A percentile compares a stretch with the other conserved stretches of the same genome.
Evolutionary conservation across 2,888 invertebrate species (phyloP).

Genomic region (Acanthosepion esculentum): DNA sequence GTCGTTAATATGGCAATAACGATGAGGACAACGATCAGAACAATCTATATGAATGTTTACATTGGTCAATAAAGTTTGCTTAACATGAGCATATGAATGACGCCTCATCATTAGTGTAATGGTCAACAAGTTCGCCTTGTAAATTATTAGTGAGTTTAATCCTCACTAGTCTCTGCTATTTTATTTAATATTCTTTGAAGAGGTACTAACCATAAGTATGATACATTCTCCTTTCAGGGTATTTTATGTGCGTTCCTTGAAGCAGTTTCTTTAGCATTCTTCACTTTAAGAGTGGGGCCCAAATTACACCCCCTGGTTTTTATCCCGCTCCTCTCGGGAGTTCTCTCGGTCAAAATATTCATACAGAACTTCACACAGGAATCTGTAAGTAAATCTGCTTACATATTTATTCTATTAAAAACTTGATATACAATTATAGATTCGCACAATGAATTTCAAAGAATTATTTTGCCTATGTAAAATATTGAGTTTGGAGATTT

Average conservation of each 20-base stretch:
- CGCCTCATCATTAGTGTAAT: too few species aligned
- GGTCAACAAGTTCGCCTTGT: too few species aligned
- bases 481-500: too few species aligned
- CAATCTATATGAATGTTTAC: too few species aligned
- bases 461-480: too few species aligned
- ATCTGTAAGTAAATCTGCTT: neutral
- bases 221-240: slow-evolving; percentile 54
- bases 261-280: slow-evolving; percentile 57
- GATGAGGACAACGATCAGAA: too few species aligned
- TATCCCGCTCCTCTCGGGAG: slow-evolving; percentile 57
- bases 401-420: neutral
- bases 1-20: too few species aligned
- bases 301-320: slow-evolving; percentile 58
- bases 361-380: neutral
- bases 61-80: too few species aligned
- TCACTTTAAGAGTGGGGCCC: slow-evolving; percentile 58
- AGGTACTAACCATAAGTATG: neutral
- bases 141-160: too few species aligned
- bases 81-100: too few species aligned
- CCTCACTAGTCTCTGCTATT: too few species aligned
- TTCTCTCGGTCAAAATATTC: slow-evolving; percentile 53
- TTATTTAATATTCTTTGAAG: neutral
- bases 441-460: too few species aligned
- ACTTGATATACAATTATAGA: neutral
- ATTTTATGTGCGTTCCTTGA: slow-evolving; percentile 56